Percentiles rank a stretch among this genome's conserved stretches.
Conservation (phyloP, 2,888 invertebrate species). For the Ophioninae sp. region DNA sequence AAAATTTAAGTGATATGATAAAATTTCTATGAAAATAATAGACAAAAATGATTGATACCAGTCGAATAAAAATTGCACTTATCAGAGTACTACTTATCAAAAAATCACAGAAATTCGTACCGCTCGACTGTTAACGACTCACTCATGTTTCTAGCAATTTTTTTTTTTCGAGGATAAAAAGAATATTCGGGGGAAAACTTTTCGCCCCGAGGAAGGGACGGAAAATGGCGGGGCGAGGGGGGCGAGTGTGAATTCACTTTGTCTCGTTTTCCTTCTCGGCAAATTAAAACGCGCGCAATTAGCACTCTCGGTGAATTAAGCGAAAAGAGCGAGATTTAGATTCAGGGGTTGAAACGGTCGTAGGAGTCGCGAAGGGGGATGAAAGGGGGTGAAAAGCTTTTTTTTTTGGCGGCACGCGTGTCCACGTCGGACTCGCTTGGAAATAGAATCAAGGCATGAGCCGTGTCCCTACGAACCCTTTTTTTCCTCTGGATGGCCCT, state of each 20-base stretch:
- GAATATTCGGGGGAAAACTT: not conserved
- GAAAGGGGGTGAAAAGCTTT: constrained; percentile 38
- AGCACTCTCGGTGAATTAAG: constrained; percentile 70
- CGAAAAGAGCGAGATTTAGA: constrained; percentile 49
- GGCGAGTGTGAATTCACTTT: not conserved
- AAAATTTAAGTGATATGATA: no score
- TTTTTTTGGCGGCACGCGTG: constrained; percentile 57
- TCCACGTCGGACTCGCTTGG: constrained; percentile 42
- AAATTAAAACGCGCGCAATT: constrained; percentile 78
- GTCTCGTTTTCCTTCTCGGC: constrained; percentile 43
- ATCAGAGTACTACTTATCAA: no score
- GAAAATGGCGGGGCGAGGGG: constrained; percentile 22
- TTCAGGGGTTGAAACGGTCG: constrained; percentile 43
- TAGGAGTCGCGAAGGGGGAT: constrained; percentile 16
- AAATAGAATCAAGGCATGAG: constrained; percentile 61
- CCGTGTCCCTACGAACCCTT: constrained; percentile 63
- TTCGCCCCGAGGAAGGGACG: not conserved
- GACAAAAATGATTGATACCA: no score
- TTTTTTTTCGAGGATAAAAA: not conserved
- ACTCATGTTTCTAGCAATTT: no score
- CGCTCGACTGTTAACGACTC: no score
- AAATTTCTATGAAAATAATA: no score
- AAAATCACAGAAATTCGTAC: not conserved
- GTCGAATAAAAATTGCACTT: no score
- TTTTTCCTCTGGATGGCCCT: constrained; percentile 62